phyloP scores from a whole-genome alignment of 2,113 vertebrate genomes.

The Athene noctua region DNA sequence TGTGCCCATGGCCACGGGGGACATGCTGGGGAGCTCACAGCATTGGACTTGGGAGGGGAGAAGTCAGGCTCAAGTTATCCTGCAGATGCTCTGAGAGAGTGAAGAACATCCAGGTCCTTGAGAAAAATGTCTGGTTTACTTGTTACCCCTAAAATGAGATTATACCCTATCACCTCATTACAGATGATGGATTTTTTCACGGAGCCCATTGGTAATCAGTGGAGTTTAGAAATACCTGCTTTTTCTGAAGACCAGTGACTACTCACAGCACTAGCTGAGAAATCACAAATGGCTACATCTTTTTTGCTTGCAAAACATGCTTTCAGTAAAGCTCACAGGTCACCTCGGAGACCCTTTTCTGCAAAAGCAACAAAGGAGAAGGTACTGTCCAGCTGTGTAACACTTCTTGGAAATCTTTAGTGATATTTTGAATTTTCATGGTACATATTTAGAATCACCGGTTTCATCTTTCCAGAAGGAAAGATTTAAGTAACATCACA shows the following conservation, averaged over 20 bases:
- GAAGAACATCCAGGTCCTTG: not conserved
- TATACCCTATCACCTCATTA: not conserved
- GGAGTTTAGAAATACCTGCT: not conserved
- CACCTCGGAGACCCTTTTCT: not conserved
- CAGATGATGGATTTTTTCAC: constrained; percentile 6
- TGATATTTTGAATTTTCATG: not conserved
- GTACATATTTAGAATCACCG: not conserved
- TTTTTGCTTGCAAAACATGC: not conserved
- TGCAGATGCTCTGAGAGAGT: not conserved
- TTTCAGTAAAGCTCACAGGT: not conserved
- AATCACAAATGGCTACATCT: not conserved
- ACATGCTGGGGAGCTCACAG: accelerated
- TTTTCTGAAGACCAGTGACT: not conserved
- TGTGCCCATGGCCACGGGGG: accelerated
- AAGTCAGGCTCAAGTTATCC: not conserved
- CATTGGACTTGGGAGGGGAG: not conserved
- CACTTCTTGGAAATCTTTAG: not conserved
- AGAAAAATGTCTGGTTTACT: not conserved
- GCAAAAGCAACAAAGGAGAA: not conserved
- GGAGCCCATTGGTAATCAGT: not conserved
- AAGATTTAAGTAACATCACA: not conserved
- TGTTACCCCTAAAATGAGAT: not conserved
- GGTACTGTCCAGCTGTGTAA: not conserved
- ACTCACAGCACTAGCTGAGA: not conserved
- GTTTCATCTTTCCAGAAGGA: not conserved